phyloP scores from a whole-genome alignment of 1,140 invertebrate genomes.

The Drosophila suzukii region DNA sequence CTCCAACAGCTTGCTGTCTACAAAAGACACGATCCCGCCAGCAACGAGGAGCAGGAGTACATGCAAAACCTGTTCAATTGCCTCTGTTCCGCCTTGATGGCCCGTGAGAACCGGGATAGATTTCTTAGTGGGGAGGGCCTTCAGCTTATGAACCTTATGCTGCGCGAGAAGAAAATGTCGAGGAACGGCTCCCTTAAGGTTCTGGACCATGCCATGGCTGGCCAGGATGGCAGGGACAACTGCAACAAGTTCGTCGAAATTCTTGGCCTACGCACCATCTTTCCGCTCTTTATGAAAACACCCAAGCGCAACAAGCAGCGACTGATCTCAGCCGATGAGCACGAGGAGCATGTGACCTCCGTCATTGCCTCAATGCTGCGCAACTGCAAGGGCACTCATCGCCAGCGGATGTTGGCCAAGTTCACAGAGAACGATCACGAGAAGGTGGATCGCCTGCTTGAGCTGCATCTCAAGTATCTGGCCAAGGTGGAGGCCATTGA shows the following conservation, averaged over 20 bases:
- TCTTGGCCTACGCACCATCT: constrained; percentile 97
- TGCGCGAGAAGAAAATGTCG: constrained; percentile 98
- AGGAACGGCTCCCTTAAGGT: constrained; percentile 98
- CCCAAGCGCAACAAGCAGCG: constrained; percentile 94
- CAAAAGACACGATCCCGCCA: constrained; percentile 96
- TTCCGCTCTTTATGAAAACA: constrained; percentile 99
- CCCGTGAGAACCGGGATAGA: constrained; percentile 93
- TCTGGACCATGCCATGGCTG: constrained; percentile 97
- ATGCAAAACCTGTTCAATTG: constrained; percentile 99
- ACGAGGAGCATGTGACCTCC: constrained; percentile 98
- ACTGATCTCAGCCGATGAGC: constrained; percentile 94
- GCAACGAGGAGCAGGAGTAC: constrained; percentile 97
- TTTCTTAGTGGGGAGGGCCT: constrained; percentile 97
- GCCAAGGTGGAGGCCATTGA: constrained; percentile 97
- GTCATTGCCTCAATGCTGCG: constrained; percentile 97
- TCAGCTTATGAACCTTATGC: constrained; percentile 97
- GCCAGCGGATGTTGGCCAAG: constrained; percentile 96
- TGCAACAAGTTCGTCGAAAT: constrained; percentile 99
- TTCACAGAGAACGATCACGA: constrained; percentile 99
- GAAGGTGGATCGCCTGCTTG: constrained; percentile 98
- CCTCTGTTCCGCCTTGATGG: constrained; percentile 96
- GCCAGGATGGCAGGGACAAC: constrained; percentile 96
- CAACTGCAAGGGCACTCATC: constrained; percentile 95
- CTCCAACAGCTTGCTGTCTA: constrained; percentile 98
- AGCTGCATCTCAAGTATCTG: constrained; percentile 98